Evolutionary conservation across 2,113 vertebrate species (phyloP).

Genomic region (Addax nasomaculatus): DNA sequence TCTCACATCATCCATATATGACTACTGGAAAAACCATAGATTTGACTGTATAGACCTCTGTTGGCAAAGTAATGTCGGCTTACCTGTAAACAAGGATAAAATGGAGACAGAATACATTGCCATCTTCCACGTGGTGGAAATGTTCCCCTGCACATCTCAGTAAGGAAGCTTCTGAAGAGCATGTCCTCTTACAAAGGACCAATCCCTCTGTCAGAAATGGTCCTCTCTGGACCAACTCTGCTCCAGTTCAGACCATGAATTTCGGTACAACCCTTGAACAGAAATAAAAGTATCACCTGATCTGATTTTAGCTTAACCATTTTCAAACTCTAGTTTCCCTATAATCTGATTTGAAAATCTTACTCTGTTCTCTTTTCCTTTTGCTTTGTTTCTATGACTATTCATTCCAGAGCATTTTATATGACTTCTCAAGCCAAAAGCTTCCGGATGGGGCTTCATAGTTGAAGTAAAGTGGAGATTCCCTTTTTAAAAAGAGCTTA

Average conservation of each 20-base stretch:
- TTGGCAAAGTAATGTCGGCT: not conserved
- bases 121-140: not conserved
- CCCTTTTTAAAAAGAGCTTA: not conserved
- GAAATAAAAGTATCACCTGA: not conserved
- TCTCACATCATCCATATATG: not conserved
- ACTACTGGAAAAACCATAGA: not conserved
- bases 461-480: not conserved
- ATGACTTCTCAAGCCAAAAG: not conserved
- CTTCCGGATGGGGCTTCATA: not conserved
- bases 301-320: not conserved
- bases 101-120: not conserved
- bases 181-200: not conserved
- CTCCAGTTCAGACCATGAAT: not conserved
- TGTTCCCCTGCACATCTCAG: rapidly evolving
- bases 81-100: not conserved
- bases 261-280: not conserved
- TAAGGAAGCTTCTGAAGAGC: not conserved
- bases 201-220: not conserved
- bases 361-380: not conserved
- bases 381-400: not conserved
- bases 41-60: not conserved
- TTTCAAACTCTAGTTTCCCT: not conserved
- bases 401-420: not conserved
- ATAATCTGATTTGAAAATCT: not conserved
- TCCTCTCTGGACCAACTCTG: not conserved